phyloP scores from a whole-genome alignment of 1,140 invertebrate genomes.

The Chelonus insularis region DNA sequence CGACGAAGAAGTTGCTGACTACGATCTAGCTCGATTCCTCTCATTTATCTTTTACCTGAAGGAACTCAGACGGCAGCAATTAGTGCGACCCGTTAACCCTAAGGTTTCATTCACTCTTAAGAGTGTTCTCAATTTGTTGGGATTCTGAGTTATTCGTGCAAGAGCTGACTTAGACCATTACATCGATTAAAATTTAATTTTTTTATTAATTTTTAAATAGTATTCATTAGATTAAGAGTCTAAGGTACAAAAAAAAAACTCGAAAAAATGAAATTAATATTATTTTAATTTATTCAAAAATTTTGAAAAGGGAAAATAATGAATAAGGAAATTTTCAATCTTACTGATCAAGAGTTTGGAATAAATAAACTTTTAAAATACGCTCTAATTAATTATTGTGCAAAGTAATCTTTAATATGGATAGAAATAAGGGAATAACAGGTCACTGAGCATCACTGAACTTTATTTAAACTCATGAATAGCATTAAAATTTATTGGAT shows the following conservation, averaged over 20 bases:
- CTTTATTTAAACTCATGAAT: slow-evolving; percentile 3
- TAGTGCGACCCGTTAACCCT: slow-evolving; percentile 26
- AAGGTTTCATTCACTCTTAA: slow-evolving; percentile 21
- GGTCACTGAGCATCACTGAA: slow-evolving; percentile 14
- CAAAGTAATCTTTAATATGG: neutral
- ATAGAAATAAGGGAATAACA: neutral
- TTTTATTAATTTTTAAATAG: too few species aligned
- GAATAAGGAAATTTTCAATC: too few species aligned
- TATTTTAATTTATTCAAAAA: too few species aligned
- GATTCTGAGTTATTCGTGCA: neutral
- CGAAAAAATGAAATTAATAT: too few species aligned
- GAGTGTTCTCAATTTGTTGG: neutral
- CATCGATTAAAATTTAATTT: neutral
- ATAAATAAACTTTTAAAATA: neutral
- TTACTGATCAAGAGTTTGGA: too few species aligned
- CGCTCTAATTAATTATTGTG: slow-evolving; percentile 11
- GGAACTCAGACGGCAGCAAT: slow-evolving; percentile 7
- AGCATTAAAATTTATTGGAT: neutral
- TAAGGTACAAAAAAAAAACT: too few species aligned
- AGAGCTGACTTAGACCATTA: neutral
- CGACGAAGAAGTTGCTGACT: neutral
- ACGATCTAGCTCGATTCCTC: slow-evolving; percentile 6
- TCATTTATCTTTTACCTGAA: too few species aligned
- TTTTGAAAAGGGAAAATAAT: neutral
- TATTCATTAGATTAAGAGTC: too few species aligned